Percentiles rank a stretch among this genome's conserved stretches.
Conservation (phyloP, 1,140 invertebrate genomes). For the Mesaphorura yosii region DNA sequence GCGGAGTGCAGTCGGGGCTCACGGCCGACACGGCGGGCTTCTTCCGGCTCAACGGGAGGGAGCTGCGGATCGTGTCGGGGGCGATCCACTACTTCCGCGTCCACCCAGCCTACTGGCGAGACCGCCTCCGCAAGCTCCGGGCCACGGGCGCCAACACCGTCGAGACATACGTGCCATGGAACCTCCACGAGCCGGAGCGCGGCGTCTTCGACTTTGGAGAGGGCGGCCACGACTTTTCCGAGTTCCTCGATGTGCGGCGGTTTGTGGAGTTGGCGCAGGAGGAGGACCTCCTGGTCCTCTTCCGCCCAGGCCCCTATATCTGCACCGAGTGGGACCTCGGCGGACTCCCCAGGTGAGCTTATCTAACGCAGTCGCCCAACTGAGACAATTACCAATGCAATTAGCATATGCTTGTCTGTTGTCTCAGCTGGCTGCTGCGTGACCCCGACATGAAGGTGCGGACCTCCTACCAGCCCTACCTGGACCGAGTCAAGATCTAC, state of each 20-base stretch:
- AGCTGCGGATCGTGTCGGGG: conserved; percentile 37
- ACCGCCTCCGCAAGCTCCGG: conserved; percentile 42
- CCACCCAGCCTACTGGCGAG: conserved; percentile 41
- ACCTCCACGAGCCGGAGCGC: conserved; percentile 19
- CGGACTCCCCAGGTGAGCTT: conserved; percentile 34
- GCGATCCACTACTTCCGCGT: conserved; percentile 47
- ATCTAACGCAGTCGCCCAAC: not conserved
- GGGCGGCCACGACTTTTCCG: conserved; percentile 28
- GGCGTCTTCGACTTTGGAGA: conserved; percentile 28
- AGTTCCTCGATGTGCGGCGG: conserved; percentile 26
- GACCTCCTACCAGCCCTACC: conserved; percentile 40
- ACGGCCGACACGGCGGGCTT: not conserved
- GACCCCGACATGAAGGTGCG: conserved; percentile 42
- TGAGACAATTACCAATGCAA: not conserved
- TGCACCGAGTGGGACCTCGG: conserved; percentile 46
- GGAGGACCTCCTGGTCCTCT: conserved; percentile 36
- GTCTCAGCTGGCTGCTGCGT: conserved; percentile 39
- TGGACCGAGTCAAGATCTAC: conserved; percentile 39
- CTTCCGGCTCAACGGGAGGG: conserved; percentile 34
- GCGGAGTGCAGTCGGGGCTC: not conserved
- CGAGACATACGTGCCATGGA: conserved; percentile 25
- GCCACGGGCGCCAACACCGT: conserved; percentile 42
- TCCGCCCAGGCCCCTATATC: conserved; percentile 43
- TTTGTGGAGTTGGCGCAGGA: conserved; percentile 35
- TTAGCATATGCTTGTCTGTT: not conserved